Percentiles rank a stretch among this genome's conserved stretches.
phyloP scores from a whole-genome alignment of 2,797 vertebrate genomes.

The Eospalax fontanierii region DNA sequence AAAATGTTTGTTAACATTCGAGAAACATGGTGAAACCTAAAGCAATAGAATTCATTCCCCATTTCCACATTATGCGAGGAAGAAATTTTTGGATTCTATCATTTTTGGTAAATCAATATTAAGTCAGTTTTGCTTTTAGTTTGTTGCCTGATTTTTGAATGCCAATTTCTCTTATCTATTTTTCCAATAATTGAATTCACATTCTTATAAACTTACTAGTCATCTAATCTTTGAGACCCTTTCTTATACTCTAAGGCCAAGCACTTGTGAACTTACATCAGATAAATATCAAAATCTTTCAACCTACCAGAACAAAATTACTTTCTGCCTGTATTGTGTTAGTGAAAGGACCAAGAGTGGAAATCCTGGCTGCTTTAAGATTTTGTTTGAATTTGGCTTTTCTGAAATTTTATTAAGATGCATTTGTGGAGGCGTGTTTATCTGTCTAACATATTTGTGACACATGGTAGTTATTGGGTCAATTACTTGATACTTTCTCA shows the following conservation, averaged over 20 bases:
- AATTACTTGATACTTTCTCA: not conserved
- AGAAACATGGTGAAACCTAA: constrained; percentile 45
- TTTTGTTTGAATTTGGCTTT: constrained; percentile 23
- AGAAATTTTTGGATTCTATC: constrained; percentile 25
- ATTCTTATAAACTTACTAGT: constrained; percentile 1
- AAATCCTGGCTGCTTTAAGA: constrained; percentile 23
- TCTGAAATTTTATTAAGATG: constrained; percentile 36
- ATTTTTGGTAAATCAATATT: not conserved
- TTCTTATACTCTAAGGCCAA: constrained; percentile 33
- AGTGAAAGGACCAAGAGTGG: not conserved
- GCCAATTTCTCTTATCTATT: constrained; percentile 21
- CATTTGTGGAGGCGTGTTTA: not conserved
- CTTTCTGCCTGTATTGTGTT: not conserved
- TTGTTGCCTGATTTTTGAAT: constrained; percentile 21
- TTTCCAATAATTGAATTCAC: constrained; percentile 26
- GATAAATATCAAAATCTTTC: constrained; percentile 27
- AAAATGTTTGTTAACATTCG: not conserved
- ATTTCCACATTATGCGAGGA: not conserved
- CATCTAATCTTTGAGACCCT: not conserved
- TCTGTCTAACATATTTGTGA: not conserved
- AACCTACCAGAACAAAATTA: constrained; percentile 34
- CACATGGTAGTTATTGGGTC: not conserved
- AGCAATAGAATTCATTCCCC: not conserved
- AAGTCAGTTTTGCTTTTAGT: constrained; percentile 31
- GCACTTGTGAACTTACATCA: not conserved